Evolutionary conservation across 2,888 invertebrate species (phyloP), one percentile per base, ranked within the genome.

Genomic region (Linnaemya vulpina): DNA sequence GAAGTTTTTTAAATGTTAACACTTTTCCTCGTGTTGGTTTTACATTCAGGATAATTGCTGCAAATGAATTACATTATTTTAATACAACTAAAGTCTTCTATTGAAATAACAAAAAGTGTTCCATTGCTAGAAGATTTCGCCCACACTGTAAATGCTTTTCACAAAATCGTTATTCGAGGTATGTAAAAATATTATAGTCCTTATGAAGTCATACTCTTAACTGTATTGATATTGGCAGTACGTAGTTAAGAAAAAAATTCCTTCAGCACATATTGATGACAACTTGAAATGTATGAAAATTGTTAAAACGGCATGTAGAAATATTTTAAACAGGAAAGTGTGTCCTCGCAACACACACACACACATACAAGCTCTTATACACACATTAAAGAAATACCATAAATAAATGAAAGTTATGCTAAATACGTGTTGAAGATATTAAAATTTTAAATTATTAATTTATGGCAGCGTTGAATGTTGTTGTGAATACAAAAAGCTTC

Each of bases 251-350:
- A 46, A 73, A n/a, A 35, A 10, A 30, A 35, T 55, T 46, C 43
- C 46, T 51, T 62, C 20, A 10, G 22, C 35, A 43, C 55, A 73
- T 70, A 83, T 79, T 84, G 83, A 84, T 67, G 84, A 84, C 80
- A 80, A 76, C 17, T 67, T 67, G 67, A 17, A 73, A 73, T 80
- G 25, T 84, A 71, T 53, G 71, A 43, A 76, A 82, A 58, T 20
- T 82, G 49, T 71, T 76, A 76, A 51, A 17, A 76, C 25, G 25
- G 5, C 65, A 65, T 49, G 17, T 46, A 55, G 17, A 75, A 63
- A 77, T 58, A 51, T 20, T 35, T 58, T 43, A 76, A 55, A 30
- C 53, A 55, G 15, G 8, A 38, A 20, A 60, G 10, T n/a, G 13
- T n/a, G 43, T 43, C n/a, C 55, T 46, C 25, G 22, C 53, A 17